phyloP scores from a whole-genome alignment of 2,888 invertebrate genomes.

The Dolichopus griseipennis region DNA sequence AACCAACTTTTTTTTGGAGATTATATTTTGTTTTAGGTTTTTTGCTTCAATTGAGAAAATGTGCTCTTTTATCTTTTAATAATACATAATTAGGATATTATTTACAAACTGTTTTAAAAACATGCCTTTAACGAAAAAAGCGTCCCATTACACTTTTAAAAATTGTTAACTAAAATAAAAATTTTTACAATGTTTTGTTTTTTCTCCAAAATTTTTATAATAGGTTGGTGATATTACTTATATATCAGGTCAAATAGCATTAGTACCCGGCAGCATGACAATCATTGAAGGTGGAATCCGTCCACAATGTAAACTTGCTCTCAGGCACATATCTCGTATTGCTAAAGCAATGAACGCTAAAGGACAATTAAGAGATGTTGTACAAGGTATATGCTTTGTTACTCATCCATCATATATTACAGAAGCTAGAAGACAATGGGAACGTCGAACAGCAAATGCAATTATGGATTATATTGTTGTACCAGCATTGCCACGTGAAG shows the following conservation, averaged over 20 bases:
- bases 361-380: slow-evolving; percentile 71
- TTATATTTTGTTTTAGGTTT: not conserved
- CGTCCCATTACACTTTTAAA: too few species aligned
- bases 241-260: slow-evolving; percentile 85
- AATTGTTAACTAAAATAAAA: too few species aligned
- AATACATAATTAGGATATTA: too few species aligned
- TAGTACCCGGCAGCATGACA: slow-evolving; percentile 73
- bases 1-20: not conserved
- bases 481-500: slow-evolving; percentile 66
- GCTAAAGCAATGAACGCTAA: slow-evolving; percentile 71
- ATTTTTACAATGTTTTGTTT: not conserved
- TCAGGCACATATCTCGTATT: slow-evolving; percentile 74
- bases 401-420: slow-evolving; percentile 61
- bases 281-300: slow-evolving; percentile 69
- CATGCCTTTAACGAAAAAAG: too few species aligned
- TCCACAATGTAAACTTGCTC: slow-evolving; percentile 70
- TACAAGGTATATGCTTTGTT: slow-evolving; percentile 82
- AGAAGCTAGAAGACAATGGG: slow-evolving; percentile 73
- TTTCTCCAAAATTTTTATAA: not conserved
- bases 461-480: slow-evolving; percentile 83
- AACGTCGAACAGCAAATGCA: slow-evolving; percentile 72
- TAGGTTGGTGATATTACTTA: slow-evolving; percentile 75
- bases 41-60: not conserved
- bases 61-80: not conserved
- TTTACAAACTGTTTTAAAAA: too few species aligned